A percentile compares a stretch with the other conserved stretches of the same genome.
Evolutionary conservation across 2,113 vertebrate genomes (phyloP).

Genomic region (Geococcyx californianus): DNA sequence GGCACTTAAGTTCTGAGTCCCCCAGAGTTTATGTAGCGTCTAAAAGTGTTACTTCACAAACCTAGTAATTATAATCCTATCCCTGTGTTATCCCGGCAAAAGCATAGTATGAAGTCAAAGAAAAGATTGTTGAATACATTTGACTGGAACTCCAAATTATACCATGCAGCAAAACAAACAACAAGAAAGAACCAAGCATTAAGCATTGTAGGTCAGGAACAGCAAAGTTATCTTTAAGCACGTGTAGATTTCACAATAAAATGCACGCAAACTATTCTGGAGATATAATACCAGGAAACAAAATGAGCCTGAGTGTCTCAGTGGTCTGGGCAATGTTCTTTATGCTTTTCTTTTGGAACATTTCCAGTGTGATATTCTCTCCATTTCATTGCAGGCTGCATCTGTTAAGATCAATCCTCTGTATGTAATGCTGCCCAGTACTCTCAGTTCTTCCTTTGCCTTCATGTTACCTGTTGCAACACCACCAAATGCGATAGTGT

Average conservation of each 20-base stretch:
- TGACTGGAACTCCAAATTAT: constrained; percentile 40
- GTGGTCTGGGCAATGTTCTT: neutral
- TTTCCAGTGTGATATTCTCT: neutral
- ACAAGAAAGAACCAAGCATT: neutral
- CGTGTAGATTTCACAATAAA: neutral
- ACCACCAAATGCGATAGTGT: constrained; percentile 94
- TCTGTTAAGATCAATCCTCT: constrained; percentile 90
- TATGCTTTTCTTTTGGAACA: neutral
- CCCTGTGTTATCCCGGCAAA: neutral
- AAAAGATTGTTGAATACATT: constrained; percentile 1
- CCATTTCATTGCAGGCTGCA: constrained; percentile 78
- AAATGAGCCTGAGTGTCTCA: neutral
- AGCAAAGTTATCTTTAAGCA: neutral
- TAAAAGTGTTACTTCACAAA: neutral
- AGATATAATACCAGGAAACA: neutral
- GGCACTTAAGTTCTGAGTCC: neutral
- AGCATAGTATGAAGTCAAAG: neutral
- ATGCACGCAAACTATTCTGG: neutral
- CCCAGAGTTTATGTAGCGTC: neutral
- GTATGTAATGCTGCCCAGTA: constrained; percentile 93
- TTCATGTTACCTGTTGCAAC: constrained; percentile 98
- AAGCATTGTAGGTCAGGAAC: neutral
- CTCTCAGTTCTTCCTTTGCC: constrained; percentile 92
- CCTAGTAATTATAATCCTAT: constrained; percentile 16
- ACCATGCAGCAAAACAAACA: constrained; percentile 8